These are phyloP conservation scores for Heliconius eleuchia DNA, from an alignment of 1,140 invertebrate genomes.

Conservation along the genomic window DNA sequence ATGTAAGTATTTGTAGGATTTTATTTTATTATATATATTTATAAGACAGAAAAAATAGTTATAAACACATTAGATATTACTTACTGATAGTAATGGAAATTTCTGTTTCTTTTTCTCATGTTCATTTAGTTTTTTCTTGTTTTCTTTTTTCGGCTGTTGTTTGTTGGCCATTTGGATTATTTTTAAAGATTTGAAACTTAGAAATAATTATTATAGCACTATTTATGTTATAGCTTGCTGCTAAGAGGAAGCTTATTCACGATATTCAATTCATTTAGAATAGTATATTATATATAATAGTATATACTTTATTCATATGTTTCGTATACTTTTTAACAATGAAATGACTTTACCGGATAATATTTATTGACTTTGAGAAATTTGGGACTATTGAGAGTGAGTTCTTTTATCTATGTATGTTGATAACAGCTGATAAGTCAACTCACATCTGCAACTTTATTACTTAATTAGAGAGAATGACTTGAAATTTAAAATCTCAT, in stretches of 20 bases:
- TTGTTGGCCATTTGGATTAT: constrained; percentile 33
- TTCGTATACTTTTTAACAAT: not conserved
- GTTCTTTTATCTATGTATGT: not conserved
- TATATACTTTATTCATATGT: not conserved
- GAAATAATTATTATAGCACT: not conserved
- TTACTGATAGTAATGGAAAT: constrained; percentile 18
- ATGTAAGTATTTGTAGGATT: not conserved
- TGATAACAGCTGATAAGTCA: not conserved
- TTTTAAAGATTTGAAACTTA: not conserved
- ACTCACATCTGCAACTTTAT: too few relatives aligned
- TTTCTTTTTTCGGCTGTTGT: constrained; percentile 32
- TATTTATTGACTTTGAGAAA: not conserved
- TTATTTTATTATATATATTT: not conserved
- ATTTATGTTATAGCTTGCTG: not conserved
- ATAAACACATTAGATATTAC: not conserved
- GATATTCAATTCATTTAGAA: not conserved
- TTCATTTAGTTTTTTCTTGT: constrained; percentile 31
- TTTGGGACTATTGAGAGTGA: too few relatives aligned
- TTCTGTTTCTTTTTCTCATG: constrained; percentile 20
- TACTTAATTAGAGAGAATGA: too few relatives aligned
- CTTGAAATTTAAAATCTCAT: too few relatives aligned
- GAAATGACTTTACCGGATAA: not conserved
- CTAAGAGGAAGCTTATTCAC: not conserved
- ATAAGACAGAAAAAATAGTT: not conserved
- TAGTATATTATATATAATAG: too few relatives aligned